These are phyloP conservation scores for Sebastes taczanowskii DNA, from an alignment of 2,797 vertebrate species.

Conservation along the genomic window DNA sequence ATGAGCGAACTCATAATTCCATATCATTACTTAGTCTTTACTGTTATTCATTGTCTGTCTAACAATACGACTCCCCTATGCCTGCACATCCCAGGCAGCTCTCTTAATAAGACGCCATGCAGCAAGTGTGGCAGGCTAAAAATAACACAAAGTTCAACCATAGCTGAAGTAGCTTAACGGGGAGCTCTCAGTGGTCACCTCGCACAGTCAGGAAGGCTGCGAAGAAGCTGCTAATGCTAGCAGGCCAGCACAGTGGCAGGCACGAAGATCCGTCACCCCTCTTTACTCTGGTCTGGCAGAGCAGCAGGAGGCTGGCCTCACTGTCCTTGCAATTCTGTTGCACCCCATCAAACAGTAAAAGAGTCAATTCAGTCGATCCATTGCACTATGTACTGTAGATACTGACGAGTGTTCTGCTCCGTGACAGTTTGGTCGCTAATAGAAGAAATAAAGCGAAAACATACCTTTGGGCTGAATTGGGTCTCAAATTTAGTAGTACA, in stretches of 20 bases:
- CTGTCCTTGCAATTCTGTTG: neutral
- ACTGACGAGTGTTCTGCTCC: neutral
- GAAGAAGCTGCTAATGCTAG: conserved; percentile 25
- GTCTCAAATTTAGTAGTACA: neutral
- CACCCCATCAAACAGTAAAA: conserved; percentile 3
- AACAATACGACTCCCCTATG: neutral
- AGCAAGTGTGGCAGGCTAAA: conserved; percentile 24
- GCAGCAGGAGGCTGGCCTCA: neutral
- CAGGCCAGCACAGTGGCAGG: neutral
- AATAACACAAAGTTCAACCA: conserved; percentile 27
- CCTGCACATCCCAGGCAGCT: neutral
- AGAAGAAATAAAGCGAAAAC: neutral
- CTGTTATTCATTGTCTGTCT: neutral
- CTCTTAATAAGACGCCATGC: conserved; percentile 7
- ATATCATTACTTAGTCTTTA: neutral
- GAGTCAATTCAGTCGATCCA: neutral
- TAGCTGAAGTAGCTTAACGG: conserved; percentile 6
- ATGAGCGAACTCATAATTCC: neutral
- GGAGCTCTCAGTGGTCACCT: conserved; percentile 11
- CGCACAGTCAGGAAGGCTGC: neutral
- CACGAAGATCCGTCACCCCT: neutral
- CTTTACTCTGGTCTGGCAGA: conserved; percentile 3
- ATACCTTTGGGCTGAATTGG: neutral
- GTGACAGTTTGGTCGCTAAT: neutral
- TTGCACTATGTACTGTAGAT: neutral